Conservation (phyloP, 1,140 invertebrate genomes). For the Dendroctonus valens region DNA sequence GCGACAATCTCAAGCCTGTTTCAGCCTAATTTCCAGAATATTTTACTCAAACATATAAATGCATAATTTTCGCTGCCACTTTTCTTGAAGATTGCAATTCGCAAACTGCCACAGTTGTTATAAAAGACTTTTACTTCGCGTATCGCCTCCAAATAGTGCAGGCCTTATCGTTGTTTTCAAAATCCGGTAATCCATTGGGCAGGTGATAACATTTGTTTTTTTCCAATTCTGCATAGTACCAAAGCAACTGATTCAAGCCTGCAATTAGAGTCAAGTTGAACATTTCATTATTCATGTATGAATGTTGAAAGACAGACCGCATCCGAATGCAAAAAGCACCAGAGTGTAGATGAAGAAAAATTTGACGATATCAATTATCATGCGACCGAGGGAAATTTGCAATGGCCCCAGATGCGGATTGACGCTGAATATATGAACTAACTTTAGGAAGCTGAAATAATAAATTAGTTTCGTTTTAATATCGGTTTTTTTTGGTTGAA, state of each 20-base stretch:
- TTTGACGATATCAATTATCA: constrained; percentile 86
- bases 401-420: constrained; percentile 88
- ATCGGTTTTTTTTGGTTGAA: not conserved
- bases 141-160: constrained; percentile 78
- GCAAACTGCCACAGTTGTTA: not conserved
- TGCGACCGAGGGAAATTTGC: constrained; percentile 80
- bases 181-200: constrained; percentile 61
- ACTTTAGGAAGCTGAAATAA: constrained; percentile 70
- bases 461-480: constrained; percentile 4
- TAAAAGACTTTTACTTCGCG: constrained; percentile 52
- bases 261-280: constrained; percentile 14
- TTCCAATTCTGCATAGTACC: constrained; percentile 86
- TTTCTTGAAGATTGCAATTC: too few relatives aligned
- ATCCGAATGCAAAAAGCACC: constrained; percentile 81
- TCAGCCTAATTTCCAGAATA: too few relatives aligned
- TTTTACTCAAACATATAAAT: too few relatives aligned
- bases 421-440: constrained; percentile 88
- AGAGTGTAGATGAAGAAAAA: constrained; percentile 85
- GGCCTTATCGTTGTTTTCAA: constrained; percentile 65
- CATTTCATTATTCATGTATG: not conserved
- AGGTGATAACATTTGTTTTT: constrained; percentile 70
- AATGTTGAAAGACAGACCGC: constrained; percentile 55
- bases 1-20: not conserved
- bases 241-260: constrained; percentile 81
- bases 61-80: too few relatives aligned